These are phyloP conservation scores for Syngnathus acus DNA, from an alignment of 2,797 vertebrate species.

Conservation along the genomic window DNA sequence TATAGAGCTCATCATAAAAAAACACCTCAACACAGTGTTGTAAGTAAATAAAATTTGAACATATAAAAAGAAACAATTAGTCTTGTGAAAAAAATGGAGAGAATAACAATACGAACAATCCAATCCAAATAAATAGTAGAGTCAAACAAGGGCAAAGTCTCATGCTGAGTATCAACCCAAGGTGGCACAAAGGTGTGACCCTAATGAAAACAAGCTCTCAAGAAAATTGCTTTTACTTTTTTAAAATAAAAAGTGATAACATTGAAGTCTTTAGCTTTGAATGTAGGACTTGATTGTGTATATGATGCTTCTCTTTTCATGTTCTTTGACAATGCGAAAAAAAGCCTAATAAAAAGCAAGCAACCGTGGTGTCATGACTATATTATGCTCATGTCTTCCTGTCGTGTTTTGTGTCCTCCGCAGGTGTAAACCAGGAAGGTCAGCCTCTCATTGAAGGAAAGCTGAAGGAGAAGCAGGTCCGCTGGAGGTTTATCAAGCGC, in stretches of 20 bases:
- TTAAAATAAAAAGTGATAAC: too few relatives aligned
- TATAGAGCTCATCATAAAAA: background rate
- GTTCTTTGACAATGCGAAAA: too few relatives aligned
- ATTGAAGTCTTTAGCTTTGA: too few relatives aligned
- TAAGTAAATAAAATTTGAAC: background rate
- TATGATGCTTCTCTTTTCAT: too few relatives aligned
- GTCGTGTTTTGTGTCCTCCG: background rate
- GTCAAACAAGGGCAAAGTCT: background rate
- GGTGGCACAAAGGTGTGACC: background rate
- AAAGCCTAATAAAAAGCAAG: too few relatives aligned
- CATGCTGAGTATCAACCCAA: too few relatives aligned
- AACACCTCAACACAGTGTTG: background rate
- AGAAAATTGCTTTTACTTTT: too few relatives aligned
- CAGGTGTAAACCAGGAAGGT: slow-evolving; percentile 88
- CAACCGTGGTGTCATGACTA: too few relatives aligned
- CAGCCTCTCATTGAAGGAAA: slow-evolving; percentile 93
- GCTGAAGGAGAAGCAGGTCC: slow-evolving; percentile 94
- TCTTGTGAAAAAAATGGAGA: background rate
- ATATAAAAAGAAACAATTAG: background rate
- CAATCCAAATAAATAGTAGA: background rate
- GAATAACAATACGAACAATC: too few relatives aligned
- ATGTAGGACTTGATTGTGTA: too few relatives aligned
- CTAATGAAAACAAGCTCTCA: background rate
- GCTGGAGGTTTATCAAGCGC: slow-evolving; percentile 95
- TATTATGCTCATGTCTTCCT: background rate